A percentile compares a stretch with the other conserved stretches of the same genome.
phyloP scores from a whole-genome alignment of 1,140 invertebrate species.

The Hylyphantes graminicola region DNA sequence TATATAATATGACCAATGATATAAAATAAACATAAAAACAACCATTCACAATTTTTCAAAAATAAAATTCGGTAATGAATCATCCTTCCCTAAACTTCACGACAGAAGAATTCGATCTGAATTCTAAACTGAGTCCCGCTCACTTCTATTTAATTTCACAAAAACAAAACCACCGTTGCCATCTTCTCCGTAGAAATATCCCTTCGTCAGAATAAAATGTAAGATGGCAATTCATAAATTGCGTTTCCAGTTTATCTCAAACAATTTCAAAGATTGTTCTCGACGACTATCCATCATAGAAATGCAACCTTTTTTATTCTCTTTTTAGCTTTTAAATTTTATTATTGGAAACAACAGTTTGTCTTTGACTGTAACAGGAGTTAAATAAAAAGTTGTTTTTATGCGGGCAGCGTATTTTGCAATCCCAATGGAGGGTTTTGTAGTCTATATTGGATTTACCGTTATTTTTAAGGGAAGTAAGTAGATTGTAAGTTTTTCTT shows the following conservation, averaged over 20 bases:
- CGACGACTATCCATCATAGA: constrained; percentile 53
- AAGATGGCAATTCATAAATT: constrained; percentile 54
- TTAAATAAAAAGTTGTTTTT: constrained; percentile 25
- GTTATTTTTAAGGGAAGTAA: too few relatives aligned
- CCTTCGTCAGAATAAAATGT: constrained; percentile 30
- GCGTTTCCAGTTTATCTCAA: constrained; percentile 57
- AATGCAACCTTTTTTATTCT: constrained; percentile 12
- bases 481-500: too few relatives aligned
- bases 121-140: constrained; percentile 39
- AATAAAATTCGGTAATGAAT: constrained; percentile 41
- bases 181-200: not conserved
- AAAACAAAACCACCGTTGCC: constrained; percentile 14
- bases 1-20: constrained; percentile 22
- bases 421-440: too few relatives aligned
- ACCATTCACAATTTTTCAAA: not conserved
- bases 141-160: constrained; percentile 47
- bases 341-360: constrained; percentile 58
- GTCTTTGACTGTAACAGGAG: constrained; percentile 34
- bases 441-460: too few relatives aligned
- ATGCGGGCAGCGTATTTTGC: not conserved
- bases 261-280: constrained; percentile 58
- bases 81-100: not conserved
- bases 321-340: constrained; percentile 48
- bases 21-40: constrained; percentile 16
- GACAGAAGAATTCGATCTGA: constrained; percentile 31